Evolutionary conservation across 2,888 invertebrate genomes (phyloP), one percentile per base, ranked within the genome.

Genomic region (Lasioglossum vierecki): DNA sequence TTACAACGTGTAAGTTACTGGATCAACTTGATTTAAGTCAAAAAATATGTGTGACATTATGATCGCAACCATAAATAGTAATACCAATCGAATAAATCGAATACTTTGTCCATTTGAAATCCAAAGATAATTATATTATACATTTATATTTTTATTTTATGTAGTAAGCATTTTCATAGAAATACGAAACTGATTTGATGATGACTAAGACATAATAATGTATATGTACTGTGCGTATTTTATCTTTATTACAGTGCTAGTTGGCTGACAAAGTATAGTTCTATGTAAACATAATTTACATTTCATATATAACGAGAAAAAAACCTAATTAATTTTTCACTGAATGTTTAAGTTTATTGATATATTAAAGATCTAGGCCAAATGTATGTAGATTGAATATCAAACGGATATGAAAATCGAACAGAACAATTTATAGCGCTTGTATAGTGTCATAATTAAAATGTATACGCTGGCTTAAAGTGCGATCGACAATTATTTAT

Each of bases 381-480:
- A 53, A 46, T 71, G 41, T 78, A 57, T 81, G 49, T 82, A 76
- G 57, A 46, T 74, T 60, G 44, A n/a, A 80, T 77, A 68, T 82
- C n/a, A 76, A 73, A 60, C 57, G 60, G 68, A 83, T 74, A 79
- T 77, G 68, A 79, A 77, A 82, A 73, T 82, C 22, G 18, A 60
- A 44, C 44, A 44, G 44, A 82, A 70, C 8, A 60, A 82, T 82
- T 86, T 79, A 79, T 83, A 84, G 84, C 81, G 86, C 86, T 89
- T 86, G 39, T 86, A 80, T 76, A 88, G 63, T 72, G 57, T 90
- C 84, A 88, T 68, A 53, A 88, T 87, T 76, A 81, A 86, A 88
- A 76, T 74, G 82, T 88, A 83, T 91, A 91, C 60, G 72, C 88
- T 76, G 75, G 77, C 85, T 87, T 82, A 81, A 66, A 88, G 63